These are phyloP conservation scores for Pachyrhynchus sulphureomaculatus DNA, from an alignment of 1,140 invertebrate species.

Conservation along the genomic window DNA sequence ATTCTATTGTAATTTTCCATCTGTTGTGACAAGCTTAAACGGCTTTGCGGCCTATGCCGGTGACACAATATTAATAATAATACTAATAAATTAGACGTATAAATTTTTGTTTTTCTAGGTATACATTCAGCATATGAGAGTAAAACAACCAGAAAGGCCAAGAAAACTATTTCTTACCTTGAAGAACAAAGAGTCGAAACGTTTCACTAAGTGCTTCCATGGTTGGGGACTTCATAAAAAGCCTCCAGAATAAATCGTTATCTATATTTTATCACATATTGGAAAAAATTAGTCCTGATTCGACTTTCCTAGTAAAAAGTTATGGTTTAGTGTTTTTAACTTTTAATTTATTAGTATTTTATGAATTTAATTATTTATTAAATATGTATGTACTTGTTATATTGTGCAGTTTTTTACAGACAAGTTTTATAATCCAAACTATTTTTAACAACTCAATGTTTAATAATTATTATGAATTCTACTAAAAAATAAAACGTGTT, in stretches of 20 bases:
- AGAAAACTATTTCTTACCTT: conserved; percentile 94
- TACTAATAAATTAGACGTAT: too few species aligned
- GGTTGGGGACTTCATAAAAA: conserved; percentile 86
- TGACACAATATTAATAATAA: too few species aligned
- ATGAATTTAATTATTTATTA: conserved; percentile 15
- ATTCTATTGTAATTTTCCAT: too few species aligned
- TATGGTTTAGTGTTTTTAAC: neutral
- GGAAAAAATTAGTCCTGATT: neutral
- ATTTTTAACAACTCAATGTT: too few species aligned
- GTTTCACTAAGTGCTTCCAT: conserved; percentile 98
- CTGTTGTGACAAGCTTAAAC: too few species aligned
- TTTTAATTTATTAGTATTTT: neutral
- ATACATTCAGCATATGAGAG: conserved; percentile 96
- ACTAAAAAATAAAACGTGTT: too few species aligned
- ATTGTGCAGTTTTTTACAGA: too few species aligned
- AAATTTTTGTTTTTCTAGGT: conserved; percentile 69
- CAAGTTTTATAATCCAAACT: too few species aligned
- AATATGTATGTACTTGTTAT: neutral
- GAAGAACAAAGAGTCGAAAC: conserved; percentile 93
- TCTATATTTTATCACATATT: neutral
- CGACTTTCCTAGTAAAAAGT: neutral
- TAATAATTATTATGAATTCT: too few species aligned
- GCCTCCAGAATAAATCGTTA: conserved; percentile 60
- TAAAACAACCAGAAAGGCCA: conserved; percentile 89
- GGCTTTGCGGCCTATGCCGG: too few species aligned